These are phyloP conservation scores for Staurois parvus DNA, from an alignment of 2,797 vertebrate species.

Conservation along the genomic window DNA sequence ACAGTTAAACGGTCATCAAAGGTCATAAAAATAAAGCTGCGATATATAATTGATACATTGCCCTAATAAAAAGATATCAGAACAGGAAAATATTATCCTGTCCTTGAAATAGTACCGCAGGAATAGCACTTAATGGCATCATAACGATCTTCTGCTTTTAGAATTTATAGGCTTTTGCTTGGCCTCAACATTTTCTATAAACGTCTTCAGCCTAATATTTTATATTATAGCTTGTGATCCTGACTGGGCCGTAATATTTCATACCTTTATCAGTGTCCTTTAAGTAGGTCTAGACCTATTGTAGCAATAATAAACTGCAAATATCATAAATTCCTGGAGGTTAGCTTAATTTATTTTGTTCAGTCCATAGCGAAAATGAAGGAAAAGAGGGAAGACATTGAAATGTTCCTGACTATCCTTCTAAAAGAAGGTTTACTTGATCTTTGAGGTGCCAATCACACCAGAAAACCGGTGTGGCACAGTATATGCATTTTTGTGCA, in stretches of 20 bases:
- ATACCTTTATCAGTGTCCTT: constrained; percentile 37
- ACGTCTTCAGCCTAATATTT: constrained; percentile 39
- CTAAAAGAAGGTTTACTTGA: background rate
- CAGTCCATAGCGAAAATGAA: background rate
- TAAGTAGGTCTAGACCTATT: constrained; percentile 41
- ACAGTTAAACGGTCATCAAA: background rate
- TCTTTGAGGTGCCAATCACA: background rate
- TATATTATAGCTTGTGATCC: constrained; percentile 37
- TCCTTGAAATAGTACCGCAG: constrained; percentile 27
- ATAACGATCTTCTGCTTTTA: constrained; percentile 49
- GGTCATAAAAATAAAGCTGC: constrained; percentile 19
- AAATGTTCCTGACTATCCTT: constrained; percentile 8
- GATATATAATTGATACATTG: constrained; percentile 35
- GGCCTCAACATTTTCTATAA: constrained; percentile 51
- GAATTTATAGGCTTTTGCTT: constrained; percentile 52
- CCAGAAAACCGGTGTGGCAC: too few species aligned
- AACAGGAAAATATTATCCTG: constrained; percentile 44
- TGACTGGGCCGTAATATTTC: constrained; percentile 41
- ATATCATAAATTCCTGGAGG: constrained; percentile 25
- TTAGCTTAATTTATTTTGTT: constrained; percentile 36
- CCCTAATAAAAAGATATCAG: constrained; percentile 52
- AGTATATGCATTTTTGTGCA: too few species aligned
- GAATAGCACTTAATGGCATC: constrained; percentile 43
- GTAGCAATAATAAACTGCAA: constrained; percentile 45
- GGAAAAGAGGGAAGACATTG: background rate